Conservation (phyloP, 1,140 invertebrate genomes). For the Conus betulinus region DNA sequence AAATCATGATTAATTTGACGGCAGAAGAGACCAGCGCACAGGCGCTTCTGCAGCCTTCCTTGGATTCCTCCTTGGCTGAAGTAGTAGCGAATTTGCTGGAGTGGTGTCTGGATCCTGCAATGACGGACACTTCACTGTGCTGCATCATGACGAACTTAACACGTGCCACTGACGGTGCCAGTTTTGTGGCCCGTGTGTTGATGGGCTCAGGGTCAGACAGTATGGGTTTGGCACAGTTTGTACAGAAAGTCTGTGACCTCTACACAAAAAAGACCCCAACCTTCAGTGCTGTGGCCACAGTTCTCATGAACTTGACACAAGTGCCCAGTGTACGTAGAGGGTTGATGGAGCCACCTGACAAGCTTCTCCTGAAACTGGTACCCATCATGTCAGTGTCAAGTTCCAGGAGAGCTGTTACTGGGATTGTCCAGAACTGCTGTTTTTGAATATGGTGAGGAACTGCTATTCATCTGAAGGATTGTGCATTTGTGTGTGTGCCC, state of each 20-base stretch:
- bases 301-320: constrained; percentile 77
- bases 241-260: constrained; percentile 83
- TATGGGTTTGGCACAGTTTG: constrained; percentile 79
- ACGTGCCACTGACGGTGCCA: constrained; percentile 76
- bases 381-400: constrained; percentile 85
- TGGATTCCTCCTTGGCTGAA: constrained; percentile 77
- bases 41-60: constrained; percentile 65
- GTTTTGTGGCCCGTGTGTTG: constrained; percentile 78
- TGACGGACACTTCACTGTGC: constrained; percentile 69
- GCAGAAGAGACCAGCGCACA: constrained; percentile 80
- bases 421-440: constrained; percentile 78
- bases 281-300: constrained; percentile 83
- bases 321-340: constrained; percentile 69
- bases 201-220: constrained; percentile 78
- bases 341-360: constrained; percentile 76
- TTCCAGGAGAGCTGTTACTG: constrained; percentile 86
- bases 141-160: constrained; percentile 90
- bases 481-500: too few species aligned
- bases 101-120: constrained; percentile 66
- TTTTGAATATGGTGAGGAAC: constrained; percentile 77
- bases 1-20: constrained; percentile 86
- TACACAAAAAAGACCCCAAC: constrained; percentile 83
- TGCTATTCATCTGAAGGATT: background rate
- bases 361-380: constrained; percentile 81
- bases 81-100: constrained; percentile 82